Conservation (phyloP, 2,888 invertebrate species). For the Pilophorus perplexus region DNA sequence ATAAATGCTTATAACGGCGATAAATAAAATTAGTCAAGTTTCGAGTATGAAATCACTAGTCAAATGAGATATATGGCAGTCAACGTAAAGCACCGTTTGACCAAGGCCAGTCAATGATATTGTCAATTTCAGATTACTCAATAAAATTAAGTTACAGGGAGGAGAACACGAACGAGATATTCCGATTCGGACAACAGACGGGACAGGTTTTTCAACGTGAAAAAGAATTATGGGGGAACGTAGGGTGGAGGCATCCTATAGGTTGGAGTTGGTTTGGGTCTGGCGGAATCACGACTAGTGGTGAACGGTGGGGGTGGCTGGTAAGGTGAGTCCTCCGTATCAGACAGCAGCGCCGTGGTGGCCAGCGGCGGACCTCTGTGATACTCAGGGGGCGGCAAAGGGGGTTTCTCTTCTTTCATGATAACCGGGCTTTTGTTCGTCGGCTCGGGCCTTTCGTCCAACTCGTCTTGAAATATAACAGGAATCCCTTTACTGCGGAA, state of each 20-base stretch:
- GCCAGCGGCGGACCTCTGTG: constrained; percentile 57
- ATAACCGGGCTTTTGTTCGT: constrained; percentile 91
- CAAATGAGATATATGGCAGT: no score
- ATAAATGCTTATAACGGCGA: no score
- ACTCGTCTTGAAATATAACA: constrained; percentile 94
- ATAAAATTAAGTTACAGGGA: background rate
- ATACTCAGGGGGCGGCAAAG: constrained; percentile 80
- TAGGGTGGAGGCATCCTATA: constrained; percentile 96
- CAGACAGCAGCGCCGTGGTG: constrained; percentile 50
- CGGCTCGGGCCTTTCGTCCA: constrained; percentile 82
- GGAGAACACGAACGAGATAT: background rate
- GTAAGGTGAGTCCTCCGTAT: constrained; percentile 68
- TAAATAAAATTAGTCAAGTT: no score
- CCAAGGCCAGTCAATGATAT: no score
- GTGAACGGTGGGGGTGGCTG: constrained; percentile 87
- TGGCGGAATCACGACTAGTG: constrained; percentile 67
- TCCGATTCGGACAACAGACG: constrained; percentile 1
- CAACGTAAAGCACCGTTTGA: no score
- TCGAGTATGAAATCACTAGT: no score
- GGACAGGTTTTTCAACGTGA: background rate
- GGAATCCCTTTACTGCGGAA: constrained; percentile 84
- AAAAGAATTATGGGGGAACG: constrained; percentile 81
- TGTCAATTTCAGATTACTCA: constrained; percentile 4
- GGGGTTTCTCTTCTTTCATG: constrained; percentile 91
- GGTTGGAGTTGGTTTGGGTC: constrained; percentile 77